phyloP scores from a whole-genome alignment of 1,140 invertebrate species.

The Venustaconcha ellipsiformis region DNA sequence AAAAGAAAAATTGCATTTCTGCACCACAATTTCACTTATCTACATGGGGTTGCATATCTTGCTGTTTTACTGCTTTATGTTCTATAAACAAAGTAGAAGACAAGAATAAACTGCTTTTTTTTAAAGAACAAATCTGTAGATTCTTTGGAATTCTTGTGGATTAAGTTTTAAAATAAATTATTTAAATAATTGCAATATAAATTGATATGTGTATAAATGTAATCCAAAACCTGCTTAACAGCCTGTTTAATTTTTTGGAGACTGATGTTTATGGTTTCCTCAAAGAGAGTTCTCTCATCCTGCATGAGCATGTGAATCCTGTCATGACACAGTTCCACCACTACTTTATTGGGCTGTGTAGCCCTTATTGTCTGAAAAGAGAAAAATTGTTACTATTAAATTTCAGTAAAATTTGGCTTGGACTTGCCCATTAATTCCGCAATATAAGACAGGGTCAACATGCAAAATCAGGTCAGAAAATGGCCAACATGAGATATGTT shows the following conservation, averaged over 20 bases:
- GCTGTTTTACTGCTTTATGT: no score
- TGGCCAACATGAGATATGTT: neutral
- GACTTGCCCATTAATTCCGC: neutral
- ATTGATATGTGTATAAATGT: no score
- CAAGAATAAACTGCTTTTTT: no score
- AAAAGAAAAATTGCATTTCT: no score
- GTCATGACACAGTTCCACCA: constrained; percentile 92
- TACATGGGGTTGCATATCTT: no score
- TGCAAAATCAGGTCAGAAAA: neutral
- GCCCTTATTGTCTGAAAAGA: constrained; percentile 84
- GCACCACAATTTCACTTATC: no score
- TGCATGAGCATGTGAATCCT: constrained; percentile 84
- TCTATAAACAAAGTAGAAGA: no score
- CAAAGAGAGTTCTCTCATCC: constrained; percentile 90
- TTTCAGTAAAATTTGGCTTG: no score
- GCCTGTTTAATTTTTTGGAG: constrained; percentile 73
- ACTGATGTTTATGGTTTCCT: constrained; percentile 89
- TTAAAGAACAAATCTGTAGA: no score
- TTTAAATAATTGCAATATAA: no score
- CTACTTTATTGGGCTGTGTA: constrained; percentile 91
- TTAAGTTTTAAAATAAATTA: no score
- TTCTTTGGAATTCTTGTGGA: no score
- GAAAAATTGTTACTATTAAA: constrained; percentile 9
- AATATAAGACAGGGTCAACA: neutral
- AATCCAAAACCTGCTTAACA: constrained; percentile 65